Evolutionary conservation across 2,113 vertebrate genomes (phyloP).

Genomic region (Bolborhynchus lineola): DNA sequence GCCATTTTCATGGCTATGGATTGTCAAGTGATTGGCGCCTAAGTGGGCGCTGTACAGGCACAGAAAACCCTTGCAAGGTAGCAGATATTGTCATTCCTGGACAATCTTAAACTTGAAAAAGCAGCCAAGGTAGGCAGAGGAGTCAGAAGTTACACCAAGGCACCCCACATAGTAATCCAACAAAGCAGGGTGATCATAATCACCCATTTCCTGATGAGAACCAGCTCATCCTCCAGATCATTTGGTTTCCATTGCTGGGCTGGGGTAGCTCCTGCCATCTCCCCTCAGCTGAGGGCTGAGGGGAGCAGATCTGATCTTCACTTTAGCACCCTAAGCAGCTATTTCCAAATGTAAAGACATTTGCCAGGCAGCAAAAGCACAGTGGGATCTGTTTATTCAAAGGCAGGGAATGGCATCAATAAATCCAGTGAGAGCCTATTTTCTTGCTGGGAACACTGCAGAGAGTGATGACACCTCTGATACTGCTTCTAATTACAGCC

Average conservation of each 20-base stretch:
- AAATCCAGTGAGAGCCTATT: not conserved
- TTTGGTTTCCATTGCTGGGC: not conserved
- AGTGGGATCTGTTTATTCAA: not conserved
- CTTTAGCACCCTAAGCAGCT: not conserved
- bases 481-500: conserved; percentile 26
- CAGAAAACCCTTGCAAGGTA: not conserved
- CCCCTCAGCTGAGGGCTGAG: not conserved
- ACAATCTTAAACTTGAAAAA: not conserved
- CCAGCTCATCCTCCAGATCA: not conserved
- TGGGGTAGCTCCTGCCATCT: not conserved
- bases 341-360: not conserved
- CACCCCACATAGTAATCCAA: not conserved
- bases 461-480: conserved; percentile 10
- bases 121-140: not conserved
- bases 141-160: not conserved
- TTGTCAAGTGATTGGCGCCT: not conserved
- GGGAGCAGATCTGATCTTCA: not conserved
- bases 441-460: not conserved
- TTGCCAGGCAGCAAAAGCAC: not conserved
- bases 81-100: not conserved
- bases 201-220: not conserved
- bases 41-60: not conserved
- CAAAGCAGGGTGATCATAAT: fast-evolving
- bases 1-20: not conserved
- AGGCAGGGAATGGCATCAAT: not conserved